Evolutionary conservation across 2,113 vertebrate species (phyloP).

Genomic region (Struthio camelus): DNA sequence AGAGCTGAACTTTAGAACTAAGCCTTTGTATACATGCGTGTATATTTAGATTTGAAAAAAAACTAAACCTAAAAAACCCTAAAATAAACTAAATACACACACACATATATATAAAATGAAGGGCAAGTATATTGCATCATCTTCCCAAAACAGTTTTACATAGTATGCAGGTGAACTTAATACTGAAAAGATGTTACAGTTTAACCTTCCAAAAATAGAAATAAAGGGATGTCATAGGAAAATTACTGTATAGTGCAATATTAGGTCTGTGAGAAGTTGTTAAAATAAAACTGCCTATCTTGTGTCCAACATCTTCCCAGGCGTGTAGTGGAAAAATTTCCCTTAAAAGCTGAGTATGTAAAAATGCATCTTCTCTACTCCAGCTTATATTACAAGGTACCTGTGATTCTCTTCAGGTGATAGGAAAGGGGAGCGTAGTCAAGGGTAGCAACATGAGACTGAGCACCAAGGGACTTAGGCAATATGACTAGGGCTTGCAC

Average conservation of each 20-base stretch:
- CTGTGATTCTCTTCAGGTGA: neutral
- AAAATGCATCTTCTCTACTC: neutral
- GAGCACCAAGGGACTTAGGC: neutral
- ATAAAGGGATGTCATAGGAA: neutral
- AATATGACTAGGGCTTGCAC: neutral
- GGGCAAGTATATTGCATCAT: neutral
- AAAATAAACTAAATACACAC: neutral
- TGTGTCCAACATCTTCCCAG: neutral
- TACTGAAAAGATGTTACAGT: neutral
- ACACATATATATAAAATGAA: neutral
- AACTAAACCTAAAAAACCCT: rapidly evolving
- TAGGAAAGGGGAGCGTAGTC: neutral
- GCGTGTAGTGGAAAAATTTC: neutral
- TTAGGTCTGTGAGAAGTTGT: neutral
- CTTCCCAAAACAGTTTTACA: neutral
- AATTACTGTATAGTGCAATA: neutral
- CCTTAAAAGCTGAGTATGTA: neutral
- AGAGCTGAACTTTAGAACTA: neutral
- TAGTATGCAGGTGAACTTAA: neutral
- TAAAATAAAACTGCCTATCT: neutral
- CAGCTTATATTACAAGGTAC: neutral
- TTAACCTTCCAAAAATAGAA: neutral
- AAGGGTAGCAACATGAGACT: neutral
- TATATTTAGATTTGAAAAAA: neutral
- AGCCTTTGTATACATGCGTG: neutral